Conservation (phyloP, 2,888 invertebrate genomes). For the Orthosia gracilis region DNA sequence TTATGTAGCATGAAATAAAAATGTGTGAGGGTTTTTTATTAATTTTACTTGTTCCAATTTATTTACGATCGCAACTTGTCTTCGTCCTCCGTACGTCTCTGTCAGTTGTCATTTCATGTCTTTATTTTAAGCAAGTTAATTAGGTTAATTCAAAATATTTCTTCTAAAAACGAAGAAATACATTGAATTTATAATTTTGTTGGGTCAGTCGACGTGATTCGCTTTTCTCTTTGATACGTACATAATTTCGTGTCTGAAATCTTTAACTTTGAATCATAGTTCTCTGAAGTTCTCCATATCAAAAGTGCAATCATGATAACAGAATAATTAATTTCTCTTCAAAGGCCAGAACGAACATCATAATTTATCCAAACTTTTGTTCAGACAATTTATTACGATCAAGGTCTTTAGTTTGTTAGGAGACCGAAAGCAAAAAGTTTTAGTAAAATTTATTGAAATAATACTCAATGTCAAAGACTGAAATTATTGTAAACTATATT, state of each 20-base stretch:
- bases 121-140: too few species aligned
- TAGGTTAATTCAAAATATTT: too few species aligned
- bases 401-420: conserved; percentile 25
- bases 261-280: conserved; percentile 14
- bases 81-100: too few species aligned
- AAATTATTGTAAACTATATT: neutral
- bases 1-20: too few species aligned
- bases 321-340: conserved; percentile 47
- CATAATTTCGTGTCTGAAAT: conserved; percentile 7
- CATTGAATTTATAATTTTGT: neutral
- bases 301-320: conserved; percentile 33
- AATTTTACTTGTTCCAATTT: too few species aligned
- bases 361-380: conserved; percentile 24
- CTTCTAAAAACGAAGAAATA: neutral
- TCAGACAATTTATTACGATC: conserved; percentile 14
- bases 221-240: conserved; percentile 7
- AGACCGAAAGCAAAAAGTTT: conserved; percentile 11
- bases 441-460: neutral
- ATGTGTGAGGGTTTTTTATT: too few species aligned
- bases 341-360: conserved; percentile 36
- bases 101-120: too few species aligned
- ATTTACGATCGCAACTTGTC: too few species aligned
- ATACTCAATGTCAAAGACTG: neutral
- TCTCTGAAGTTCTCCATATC: conserved; percentile 30
- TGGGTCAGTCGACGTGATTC: neutral